These are phyloP conservation scores for Idaea aversata DNA, from an alignment of 2,888 invertebrate species.

Conservation along the genomic window DNA sequence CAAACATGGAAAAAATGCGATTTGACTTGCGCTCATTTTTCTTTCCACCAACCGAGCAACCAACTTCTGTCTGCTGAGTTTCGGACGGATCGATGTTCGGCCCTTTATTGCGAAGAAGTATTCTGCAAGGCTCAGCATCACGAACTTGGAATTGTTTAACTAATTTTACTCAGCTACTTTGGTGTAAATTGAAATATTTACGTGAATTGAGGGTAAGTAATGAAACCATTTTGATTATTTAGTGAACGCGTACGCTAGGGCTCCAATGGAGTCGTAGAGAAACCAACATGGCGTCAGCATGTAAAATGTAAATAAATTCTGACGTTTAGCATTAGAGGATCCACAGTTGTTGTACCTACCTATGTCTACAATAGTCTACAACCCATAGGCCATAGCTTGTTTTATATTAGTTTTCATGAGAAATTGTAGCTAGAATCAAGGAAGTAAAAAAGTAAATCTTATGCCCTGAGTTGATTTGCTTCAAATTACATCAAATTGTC, in stretches of 20 bases:
- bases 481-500: not conserved
- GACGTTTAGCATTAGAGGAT: conserved; percentile 47
- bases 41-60: conserved; percentile 54
- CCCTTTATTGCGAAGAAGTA: conserved; percentile 82
- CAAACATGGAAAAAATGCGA: conserved; percentile 29
- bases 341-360: conserved; percentile 24
- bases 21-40: conserved; percentile 32
- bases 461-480: not conserved
- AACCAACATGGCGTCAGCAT: conserved; percentile 78
- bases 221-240: conserved; percentile 34
- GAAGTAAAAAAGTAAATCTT: not conserved
- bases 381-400: conserved; percentile 10
- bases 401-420: not conserved
- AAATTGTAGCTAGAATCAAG: not conserved
- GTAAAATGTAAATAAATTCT: conserved; percentile 75
- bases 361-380: conserved; percentile 7
- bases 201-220: conserved; percentile 75
- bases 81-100: conserved; percentile 87
- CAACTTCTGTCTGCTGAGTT: conserved; percentile 57
- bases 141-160: conserved; percentile 85
- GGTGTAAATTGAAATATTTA: conserved; percentile 82
- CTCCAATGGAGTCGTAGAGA: conserved; percentile 61
- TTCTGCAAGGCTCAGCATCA: conserved; percentile 84
- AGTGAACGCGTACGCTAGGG: conserved; percentile 52
- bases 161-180: conserved; percentile 81